phyloP scores from a whole-genome alignment of 2,888 invertebrate genomes.

The Gonocerus acuteangulatus region DNA sequence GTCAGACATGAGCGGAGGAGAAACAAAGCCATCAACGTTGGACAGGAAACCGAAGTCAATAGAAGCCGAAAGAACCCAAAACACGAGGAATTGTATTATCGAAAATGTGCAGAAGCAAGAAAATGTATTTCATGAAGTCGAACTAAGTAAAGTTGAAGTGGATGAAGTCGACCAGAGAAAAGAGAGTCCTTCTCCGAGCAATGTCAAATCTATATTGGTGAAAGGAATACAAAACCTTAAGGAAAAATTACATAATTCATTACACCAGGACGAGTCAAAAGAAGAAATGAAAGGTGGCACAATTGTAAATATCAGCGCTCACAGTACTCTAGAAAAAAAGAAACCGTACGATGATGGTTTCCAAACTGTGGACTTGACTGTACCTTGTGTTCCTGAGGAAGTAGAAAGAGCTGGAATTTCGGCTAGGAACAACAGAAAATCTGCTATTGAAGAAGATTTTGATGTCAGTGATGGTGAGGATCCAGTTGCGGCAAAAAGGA shows the following conservation, averaged over 20 bases:
- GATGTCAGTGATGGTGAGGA: slow-evolving; percentile 33
- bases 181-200: slow-evolving; percentile 30
- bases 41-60: slow-evolving; percentile 35
- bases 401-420: slow-evolving; percentile 65
- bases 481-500: slow-evolving; percentile 47
- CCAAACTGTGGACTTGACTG: slow-evolving; percentile 26
- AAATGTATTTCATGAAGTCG: slow-evolving; percentile 37
- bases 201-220: slow-evolving; percentile 39
- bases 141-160: slow-evolving; percentile 32
- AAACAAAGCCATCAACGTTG: slow-evolving; percentile 35
- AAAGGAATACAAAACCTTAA: slow-evolving; percentile 44
- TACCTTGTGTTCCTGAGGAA: slow-evolving; percentile 48
- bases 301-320: slow-evolving; percentile 21
- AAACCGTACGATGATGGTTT: slow-evolving; percentile 31
- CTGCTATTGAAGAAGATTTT: slow-evolving; percentile 30
- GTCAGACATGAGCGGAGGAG: slow-evolving; percentile 31
- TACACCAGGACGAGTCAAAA: slow-evolving; percentile 33
- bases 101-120: slow-evolving; percentile 35
- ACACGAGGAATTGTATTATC: slow-evolving; percentile 37
- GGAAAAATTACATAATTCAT: slow-evolving; percentile 44
- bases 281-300: slow-evolving; percentile 25
- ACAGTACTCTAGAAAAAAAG: slow-evolving; percentile 31
- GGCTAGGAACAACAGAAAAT: slow-evolving; percentile 45
- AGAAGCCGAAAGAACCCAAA: slow-evolving; percentile 38
- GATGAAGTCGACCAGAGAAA: slow-evolving; percentile 33